Conservation (phyloP, 2,797 vertebrate genomes). For the Gymnocypris eckloni region DNA sequence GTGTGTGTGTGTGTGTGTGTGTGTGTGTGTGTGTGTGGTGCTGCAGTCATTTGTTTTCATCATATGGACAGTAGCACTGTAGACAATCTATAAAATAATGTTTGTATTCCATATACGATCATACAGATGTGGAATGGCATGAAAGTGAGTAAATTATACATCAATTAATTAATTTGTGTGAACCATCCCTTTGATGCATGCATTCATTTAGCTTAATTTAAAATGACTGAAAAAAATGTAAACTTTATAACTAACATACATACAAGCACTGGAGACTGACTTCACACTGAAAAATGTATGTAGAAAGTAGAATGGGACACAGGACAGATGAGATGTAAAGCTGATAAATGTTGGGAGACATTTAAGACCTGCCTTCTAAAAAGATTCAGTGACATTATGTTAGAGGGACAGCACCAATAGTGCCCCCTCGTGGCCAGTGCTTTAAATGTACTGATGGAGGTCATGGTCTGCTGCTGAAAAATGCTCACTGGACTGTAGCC, state of each 20-base stretch:
- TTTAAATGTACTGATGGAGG: slow-evolving; percentile 32
- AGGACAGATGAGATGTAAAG: not conserved
- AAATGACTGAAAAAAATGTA: not conserved
- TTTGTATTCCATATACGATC: not conserved
- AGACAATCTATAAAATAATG: not conserved
- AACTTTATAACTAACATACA: not conserved
- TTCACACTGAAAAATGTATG: not conserved
- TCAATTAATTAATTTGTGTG: too few relatives aligned
- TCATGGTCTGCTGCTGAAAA: slow-evolving; percentile 17
- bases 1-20: not conserved
- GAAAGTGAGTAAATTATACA: not conserved
- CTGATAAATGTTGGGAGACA: not conserved
- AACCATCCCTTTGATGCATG: not conserved
- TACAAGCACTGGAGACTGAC: not conserved
- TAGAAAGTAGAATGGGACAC: not conserved
- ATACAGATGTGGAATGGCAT: not conserved
- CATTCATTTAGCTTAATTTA: not conserved
- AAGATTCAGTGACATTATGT: not conserved
- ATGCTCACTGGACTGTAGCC: slow-evolving; percentile 58
- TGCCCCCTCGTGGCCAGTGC: slow-evolving; percentile 58
- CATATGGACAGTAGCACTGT: not conserved
- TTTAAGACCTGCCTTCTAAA: not conserved
- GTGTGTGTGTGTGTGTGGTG: not conserved
- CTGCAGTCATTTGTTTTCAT: not conserved
- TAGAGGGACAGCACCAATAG: slow-evolving; percentile 54